Evolutionary conservation across 2,888 invertebrate genomes (phyloP).

Genomic region (Volucella zonaria): DNA sequence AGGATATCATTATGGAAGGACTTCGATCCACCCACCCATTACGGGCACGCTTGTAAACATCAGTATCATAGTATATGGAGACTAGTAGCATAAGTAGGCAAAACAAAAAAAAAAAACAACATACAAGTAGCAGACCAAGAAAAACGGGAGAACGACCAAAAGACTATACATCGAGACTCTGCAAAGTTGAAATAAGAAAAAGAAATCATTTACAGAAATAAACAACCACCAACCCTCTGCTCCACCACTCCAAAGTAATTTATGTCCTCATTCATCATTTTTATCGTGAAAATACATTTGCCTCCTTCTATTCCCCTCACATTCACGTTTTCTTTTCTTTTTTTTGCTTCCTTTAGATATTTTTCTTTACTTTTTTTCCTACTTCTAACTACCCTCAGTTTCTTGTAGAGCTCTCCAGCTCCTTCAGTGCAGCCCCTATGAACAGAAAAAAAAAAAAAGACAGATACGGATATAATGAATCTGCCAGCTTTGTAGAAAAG

Average conservation of each 20-base stretch:
- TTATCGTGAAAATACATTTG: constrained; percentile 83
- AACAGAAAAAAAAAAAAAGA: constrained; percentile 36
- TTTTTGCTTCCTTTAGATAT: constrained; percentile 16
- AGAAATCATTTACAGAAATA: constrained; percentile 81
- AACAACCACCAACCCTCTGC: constrained; percentile 82
- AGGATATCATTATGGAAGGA: constrained; percentile 73
- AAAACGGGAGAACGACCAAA: constrained; percentile 1
- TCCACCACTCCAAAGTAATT: constrained; percentile 82
- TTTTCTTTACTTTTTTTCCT: constrained; percentile 16
- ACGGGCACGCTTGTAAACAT: constrained; percentile 68
- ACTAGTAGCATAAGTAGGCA: constrained; percentile 50
- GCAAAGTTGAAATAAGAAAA: constrained; percentile 62
- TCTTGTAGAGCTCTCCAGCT: constrained; percentile 48
- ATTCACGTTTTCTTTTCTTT: constrained; percentile 33
- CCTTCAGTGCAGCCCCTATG: constrained; percentile 40
- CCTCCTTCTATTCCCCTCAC: constrained; percentile 75
- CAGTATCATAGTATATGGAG: constrained; percentile 53
- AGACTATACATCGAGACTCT: constrained; percentile 43
- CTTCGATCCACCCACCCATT: constrained; percentile 74
- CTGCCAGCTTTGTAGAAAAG: constrained; percentile 53
- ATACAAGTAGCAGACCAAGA: constrained; percentile 5
- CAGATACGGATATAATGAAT: constrained; percentile 60
- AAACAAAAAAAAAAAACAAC: constrained; percentile 13
- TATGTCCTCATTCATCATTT: constrained; percentile 83
- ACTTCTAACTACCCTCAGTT: constrained; percentile 53